Evolutionary conservation across 2,888 invertebrate genomes (phyloP).

Genomic region (Omphaloscelis lunosa): DNA sequence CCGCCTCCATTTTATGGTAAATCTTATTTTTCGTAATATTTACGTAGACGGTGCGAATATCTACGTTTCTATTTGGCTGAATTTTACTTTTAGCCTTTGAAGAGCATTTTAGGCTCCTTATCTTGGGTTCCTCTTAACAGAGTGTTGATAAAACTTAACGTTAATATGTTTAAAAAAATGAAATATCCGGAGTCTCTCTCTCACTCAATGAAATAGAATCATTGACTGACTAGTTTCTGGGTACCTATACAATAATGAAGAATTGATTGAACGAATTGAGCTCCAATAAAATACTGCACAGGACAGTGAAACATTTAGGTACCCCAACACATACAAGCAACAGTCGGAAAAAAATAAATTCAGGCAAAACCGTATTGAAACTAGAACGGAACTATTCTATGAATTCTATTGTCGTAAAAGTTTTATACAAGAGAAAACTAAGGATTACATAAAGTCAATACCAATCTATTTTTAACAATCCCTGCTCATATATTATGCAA

Average conservation of each 20-base stretch:
- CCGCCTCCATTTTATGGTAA: slow-evolving; percentile 93
- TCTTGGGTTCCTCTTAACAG: not conserved
- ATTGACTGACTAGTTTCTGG: not conserved
- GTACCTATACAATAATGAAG: not conserved
- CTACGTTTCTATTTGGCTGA: slow-evolving; percentile 38
- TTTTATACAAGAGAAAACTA: not conserved
- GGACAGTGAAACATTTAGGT: not conserved
- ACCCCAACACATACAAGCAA: not conserved
- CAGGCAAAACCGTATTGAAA: not conserved
- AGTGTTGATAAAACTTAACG: not conserved
- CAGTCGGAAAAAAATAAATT: not conserved
- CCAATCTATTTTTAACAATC: too few species aligned
- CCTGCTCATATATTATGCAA: not conserved
- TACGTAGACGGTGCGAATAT: slow-evolving; percentile 33
- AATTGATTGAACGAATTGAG: not conserved
- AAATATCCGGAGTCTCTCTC: not conserved
- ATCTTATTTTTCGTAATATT: slow-evolving; percentile 72
- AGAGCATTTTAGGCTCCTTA: slow-evolving; percentile 1
- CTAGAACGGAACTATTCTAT: too few species aligned
- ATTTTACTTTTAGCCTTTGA: slow-evolving; percentile 21
- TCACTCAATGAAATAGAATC: not conserved
- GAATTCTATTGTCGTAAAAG: not conserved
- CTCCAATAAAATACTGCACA: not conserved
- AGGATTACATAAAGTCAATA: not conserved
- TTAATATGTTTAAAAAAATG: too few species aligned